Evolutionary conservation across 2,888 invertebrate genomes (phyloP), one percentile per base, ranked within the genome.

Genomic region (Mactromeris polynyma): DNA sequence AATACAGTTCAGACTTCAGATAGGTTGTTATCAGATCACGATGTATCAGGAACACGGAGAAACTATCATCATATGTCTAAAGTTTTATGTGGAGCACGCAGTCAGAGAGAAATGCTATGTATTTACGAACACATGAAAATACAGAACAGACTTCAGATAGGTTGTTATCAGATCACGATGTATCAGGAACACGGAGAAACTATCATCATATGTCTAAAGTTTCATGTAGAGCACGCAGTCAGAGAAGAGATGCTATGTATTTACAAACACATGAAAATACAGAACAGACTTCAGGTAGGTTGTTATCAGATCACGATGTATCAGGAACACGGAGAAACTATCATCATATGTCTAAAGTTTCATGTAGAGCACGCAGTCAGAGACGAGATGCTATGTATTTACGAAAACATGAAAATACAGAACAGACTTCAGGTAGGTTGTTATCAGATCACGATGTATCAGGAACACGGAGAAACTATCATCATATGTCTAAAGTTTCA

Each of bases 31-130:
- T 88, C 79, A 85, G 87, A 90, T 92, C 92, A 92, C 77, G 7
- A 7, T 19, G 0, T 36, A 46, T 93, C 94, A 92, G 92, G 69
- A 94, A 94, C 93, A 94, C 93, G 93, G 94, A 94, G 93, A 87
- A 85, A 83, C 42, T 85, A 0, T 91, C 87, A 89, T 90, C 90
- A 90, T 42, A 1, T 36, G 46, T 80, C 80, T 46, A 80, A 80
- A 21, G 9, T 26, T 64, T 19, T 58, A 58, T 58, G 21, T 21
- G n/a, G 21, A n/a, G n/a, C n/a, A n/a, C n/a, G n/a, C n/a, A n/a
- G n/a, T n/a, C n/a, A n/a, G n/a, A n/a, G n/a, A n/a, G n/a, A n/a
- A n/a, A n/a, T n/a, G n/a, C n/a, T n/a, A n/a, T 58, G 2, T 0
- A 26, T 19, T 2, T 58, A 21, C 9, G 7, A n/a, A 21, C 54